Base-by-base conservation (phyloP, 2,113 vertebrate genomes). In the Coptodon rendalli region DNA sequence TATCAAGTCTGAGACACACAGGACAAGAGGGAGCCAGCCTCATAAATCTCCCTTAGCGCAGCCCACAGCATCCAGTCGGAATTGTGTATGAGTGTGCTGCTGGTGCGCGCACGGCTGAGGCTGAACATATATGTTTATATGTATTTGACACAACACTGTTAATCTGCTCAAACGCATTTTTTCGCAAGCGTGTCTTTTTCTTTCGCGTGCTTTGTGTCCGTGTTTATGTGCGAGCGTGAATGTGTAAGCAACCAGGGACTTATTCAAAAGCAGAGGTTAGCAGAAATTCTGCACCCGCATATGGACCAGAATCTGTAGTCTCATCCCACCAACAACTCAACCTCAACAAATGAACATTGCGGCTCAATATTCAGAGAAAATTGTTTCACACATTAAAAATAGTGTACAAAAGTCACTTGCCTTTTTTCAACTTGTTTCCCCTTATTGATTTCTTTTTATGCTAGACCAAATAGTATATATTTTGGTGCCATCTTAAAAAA, bases 11-110 rank as follows among this genome's bases (percentile, higher is more conserved):
- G 89, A 93, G 93, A 93, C 91, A 87, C 90, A 91, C 89, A 92
- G 92, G 92, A 93, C 92, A 93, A 78, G 88, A 93, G 92, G 92
- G 89, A 95, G 93, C 91, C 90, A 89, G 91, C 82, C 87, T 91
- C 91, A 93, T 93, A 94, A 94, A 95, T 93, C 87, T 93, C 91
- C 80, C 57, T 85, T 40, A 84, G 87, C 76, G 89, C 86, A 83
- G 90, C 86, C 76, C 81, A 81, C 86, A 94, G 87, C 91, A 92
- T 94, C 93, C 85, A 86, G 61, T 87, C 56, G 56, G 40, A 66
- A 34, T 81, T 85, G 63, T 81, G 36, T 59, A 73, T 27, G 52
- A 78, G 71, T 31, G 43, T 19, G 43, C 27, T 31, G 43, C 16
- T 29, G 10, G 45, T 78, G 17, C 9, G 38, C 80, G 52, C 40